Conservation (phyloP, 2,888 invertebrate species). For the Acronicta leporina region DNA sequence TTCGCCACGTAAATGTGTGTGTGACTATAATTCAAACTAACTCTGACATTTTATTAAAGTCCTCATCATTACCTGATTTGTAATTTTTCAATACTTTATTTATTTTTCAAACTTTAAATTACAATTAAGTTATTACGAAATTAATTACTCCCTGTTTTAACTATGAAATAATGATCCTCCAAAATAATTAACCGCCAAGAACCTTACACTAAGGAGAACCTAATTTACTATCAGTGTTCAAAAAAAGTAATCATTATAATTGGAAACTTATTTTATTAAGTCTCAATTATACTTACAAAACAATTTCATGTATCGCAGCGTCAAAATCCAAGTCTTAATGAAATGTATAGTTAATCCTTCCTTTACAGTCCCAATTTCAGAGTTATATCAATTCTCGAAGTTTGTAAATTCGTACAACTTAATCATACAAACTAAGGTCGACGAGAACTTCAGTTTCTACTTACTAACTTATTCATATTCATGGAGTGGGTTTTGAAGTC, state of each 20-base stretch:
- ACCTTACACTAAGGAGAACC: no score
- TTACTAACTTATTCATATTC: conserved; percentile 70
- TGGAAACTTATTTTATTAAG: no score
- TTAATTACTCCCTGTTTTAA: no score
- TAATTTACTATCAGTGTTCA: no score
- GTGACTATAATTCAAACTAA: conserved; percentile 25
- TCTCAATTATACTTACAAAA: no score
- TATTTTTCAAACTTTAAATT: no score
- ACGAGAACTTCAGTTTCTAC: conserved; percentile 60
- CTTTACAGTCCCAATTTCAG: conserved; percentile 53
- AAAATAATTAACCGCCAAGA: no score
- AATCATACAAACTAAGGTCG: conserved; percentile 67
- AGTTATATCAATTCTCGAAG: conserved; percentile 68
- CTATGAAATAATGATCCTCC: no score
- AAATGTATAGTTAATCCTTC: conserved; percentile 43
- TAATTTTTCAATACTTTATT: no score
- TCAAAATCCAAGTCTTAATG: conserved; percentile 36
- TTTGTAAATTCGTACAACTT: conserved; percentile 66
- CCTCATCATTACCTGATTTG: no score
- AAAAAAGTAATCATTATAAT: no score
- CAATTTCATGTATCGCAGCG: conserved; percentile 28
- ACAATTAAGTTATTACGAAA: no score
- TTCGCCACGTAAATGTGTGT: conserved; percentile 12
- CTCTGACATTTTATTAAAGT: conserved; percentile 19
- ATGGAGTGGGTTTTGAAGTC: conserved; percentile 61